These are phyloP conservation scores for Pseudobourletiella spinata DNA, from an alignment of 1,140 invertebrate species.

Conservation along the genomic window DNA sequence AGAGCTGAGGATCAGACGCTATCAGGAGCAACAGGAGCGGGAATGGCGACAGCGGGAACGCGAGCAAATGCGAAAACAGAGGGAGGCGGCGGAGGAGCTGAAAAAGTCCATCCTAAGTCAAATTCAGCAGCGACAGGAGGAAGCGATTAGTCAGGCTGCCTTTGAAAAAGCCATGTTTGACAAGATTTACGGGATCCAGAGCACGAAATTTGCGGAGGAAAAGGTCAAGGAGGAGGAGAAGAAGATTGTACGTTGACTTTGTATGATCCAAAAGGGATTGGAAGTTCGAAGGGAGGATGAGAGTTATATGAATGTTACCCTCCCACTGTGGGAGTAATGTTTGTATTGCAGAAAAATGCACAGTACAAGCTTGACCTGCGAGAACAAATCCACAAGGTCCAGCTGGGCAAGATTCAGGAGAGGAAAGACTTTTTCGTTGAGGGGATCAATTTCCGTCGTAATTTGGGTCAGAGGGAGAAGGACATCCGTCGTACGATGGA, in stretches of 20 bases:
- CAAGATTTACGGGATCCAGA: constrained; percentile 25
- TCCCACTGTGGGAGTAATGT: too few species aligned
- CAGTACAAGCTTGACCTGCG: constrained; percentile 28
- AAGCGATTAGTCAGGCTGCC: constrained; percentile 23
- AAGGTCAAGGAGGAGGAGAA: constrained; percentile 17
- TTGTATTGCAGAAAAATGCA: constrained; percentile 15
- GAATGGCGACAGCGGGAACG: constrained; percentile 31
- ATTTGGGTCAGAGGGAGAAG: constrained; percentile 10
- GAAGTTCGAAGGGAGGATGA: too few species aligned
- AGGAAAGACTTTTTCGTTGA: constrained; percentile 30
- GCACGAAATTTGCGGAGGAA: constrained; percentile 19
- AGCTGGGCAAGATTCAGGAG: constrained; percentile 26
- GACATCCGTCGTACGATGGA: constrained; percentile 29
- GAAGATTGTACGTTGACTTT: background rate
- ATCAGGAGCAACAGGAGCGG: constrained; percentile 29
- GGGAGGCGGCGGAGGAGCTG: constrained; percentile 16
- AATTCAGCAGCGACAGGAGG: constrained; percentile 22
- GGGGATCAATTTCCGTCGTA: constrained; percentile 21
- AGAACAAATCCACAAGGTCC: constrained; percentile 33
- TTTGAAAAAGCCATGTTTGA: constrained; percentile 27
- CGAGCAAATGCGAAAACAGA: constrained; percentile 8
- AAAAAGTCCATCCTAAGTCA: constrained; percentile 22
- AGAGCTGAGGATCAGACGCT: constrained; percentile 26
- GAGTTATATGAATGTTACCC: too few species aligned
- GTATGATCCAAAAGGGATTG: too few species aligned